Evolutionary conservation across 1,140 invertebrate species (phyloP), one percentile per base, ranked within the genome.

Genomic region (Cherax quadricarinatus): DNA sequence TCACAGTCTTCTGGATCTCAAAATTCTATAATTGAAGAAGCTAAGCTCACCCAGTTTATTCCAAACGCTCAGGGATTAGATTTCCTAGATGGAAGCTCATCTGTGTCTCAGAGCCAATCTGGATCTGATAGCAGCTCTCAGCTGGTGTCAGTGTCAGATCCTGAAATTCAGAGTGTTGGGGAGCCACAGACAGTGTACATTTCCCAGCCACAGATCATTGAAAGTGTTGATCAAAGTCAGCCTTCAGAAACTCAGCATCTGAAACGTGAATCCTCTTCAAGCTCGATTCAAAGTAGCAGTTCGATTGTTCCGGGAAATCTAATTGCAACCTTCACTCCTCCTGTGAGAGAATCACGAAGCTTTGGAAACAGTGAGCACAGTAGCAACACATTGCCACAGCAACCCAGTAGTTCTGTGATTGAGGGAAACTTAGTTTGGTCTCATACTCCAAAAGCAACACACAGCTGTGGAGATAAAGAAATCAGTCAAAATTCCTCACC

Each of bases 271-370:
- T 21, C 18, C 3, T 86, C 85, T 14, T 53, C 70, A n/a, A 18
- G 30, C 5, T 51, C 49, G 6, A 0, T 66, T 53, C 75, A 24
- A 62, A 57, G 21, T 4, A 78, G 78, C 3, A 57, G 75, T 21
- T 88, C 86, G 9, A 41, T 88, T 49, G 53, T 62, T 16, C n/a
- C 18, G 41, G 86, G 86, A 7, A 88, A 78, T 18, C 51, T 88
- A 16, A n/a, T 88, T 12, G 86, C 49, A 7, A 79, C 86, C 16
- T 30, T 53, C 73, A 70, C 48, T 48, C 14, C 21, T 7, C 49
- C 14, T 21, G 51, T 30, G 3, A 0, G 21, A 14, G n/a, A 78
- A 30, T 48, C 24, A n/a, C 18, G 21, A n/a, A 49, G n/a, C 3
- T 60, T 57, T 12, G n/a, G n/a, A 10, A 41, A 78, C 53, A 70